Conservation (phyloP, 2,888 invertebrate genomes). For the Dolichomitus sp. region DNA sequence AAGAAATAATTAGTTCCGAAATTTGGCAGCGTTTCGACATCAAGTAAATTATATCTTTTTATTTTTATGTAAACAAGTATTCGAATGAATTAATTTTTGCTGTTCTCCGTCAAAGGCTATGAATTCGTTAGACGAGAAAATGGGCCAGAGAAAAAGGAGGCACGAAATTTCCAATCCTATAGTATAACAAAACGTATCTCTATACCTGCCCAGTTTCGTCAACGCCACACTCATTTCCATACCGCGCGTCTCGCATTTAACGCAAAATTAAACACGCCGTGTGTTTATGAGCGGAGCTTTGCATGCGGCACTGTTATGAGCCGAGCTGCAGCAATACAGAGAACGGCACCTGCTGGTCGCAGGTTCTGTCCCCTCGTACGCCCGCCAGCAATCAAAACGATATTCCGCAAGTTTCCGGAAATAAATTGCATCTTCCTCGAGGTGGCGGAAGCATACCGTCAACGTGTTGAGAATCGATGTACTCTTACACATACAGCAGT, state of each 20-base stretch:
- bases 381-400: conserved; percentile 59
- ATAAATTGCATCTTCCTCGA: conserved; percentile 63
- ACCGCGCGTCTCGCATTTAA: neutral
- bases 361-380: neutral
- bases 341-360: conserved; percentile 16
- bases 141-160: neutral
- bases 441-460: conserved; percentile 5
- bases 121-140: neutral
- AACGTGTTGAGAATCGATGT: conserved; percentile 19
- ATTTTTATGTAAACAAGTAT: neutral
- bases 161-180: neutral
- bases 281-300: conserved; percentile 6
- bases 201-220: neutral
- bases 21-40: too few species aligned
- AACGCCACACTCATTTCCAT: neutral
- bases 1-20: too few species aligned
- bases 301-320: conserved; percentile 4
- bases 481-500: conserved; percentile 21
- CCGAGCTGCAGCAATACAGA: neutral
- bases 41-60: too few species aligned
- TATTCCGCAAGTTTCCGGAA: conserved; percentile 71
- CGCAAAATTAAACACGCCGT: neutral
- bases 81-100: neutral
- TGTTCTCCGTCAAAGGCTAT: neutral
- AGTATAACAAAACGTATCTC: neutral